Evolutionary conservation across 2,888 invertebrate genomes (phyloP), one percentile per base, ranked within the genome.

Genomic region (Acleris literana): DNA sequence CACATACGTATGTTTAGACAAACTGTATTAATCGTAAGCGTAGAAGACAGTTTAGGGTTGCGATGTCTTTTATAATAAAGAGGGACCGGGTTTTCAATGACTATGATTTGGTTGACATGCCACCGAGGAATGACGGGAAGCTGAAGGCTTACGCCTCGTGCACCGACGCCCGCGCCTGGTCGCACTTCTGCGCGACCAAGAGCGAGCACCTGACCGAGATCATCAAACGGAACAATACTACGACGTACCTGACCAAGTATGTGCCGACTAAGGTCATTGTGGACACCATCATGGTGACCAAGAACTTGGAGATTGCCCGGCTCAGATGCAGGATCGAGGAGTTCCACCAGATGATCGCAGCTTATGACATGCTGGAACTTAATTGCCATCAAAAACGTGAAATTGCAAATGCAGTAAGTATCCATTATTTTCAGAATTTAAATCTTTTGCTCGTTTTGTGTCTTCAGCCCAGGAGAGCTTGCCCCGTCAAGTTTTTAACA

Each of bases 161-260:
- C 59, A 93, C 93, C 4, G 94, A 94, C 77, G 85, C 93, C 6
- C 82, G 94, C 65, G 93, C 94, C 2, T 94, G 94, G 94, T 93
- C 93, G 9, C 92, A 92, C 74, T 92, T 92, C 74, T 83, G 86
- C 63, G 89, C 94, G 49, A 93, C 94, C 64, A 90, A 94, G 72
- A 88, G 90, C 52, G 93, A 94, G 77, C 94, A 94, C 73, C 87
- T 94, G 70, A 84, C 94, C 25, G 94, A 94, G 60, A 77, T 93
- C 63, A 91, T 94, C 63, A 93, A 91, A 72, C 78, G 87, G 44
- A 92, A 93, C 76, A 89, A 88, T 62, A 88, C 88, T 56, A 84
- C 74, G 5, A 80, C 56, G 29, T 64, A 85, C 63, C 79, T 84
- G 4, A 81, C 86, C 2, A 91, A 92, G 76, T 92, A 90, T 64